Evolutionary conservation across 1,140 invertebrate species (phyloP), one percentile per base, ranked within the genome.

Genomic region (Sinonovacula constricta): DNA sequence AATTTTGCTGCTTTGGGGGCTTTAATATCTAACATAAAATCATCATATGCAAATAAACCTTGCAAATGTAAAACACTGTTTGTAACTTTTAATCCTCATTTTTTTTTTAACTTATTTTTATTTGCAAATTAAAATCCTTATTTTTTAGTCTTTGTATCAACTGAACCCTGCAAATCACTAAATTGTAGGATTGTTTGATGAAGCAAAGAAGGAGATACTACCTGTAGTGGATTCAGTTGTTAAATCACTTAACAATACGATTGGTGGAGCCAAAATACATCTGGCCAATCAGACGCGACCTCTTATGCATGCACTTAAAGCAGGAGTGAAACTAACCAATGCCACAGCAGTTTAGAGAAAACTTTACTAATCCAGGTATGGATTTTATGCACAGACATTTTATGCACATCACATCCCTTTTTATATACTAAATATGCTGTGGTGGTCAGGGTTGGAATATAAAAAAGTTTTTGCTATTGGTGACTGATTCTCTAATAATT

Each of bases 171-270:
- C 14, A 65, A 28, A 36, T n/a, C 57, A 36, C 59, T 31, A 45
- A 59, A 56, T 70, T 70, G 34, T 70, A 70, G 68, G 56, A 39
- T 4, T 70, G 68, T n/a, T 54, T 28, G 22, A 59, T 34, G 31
- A 70, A 36, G 53, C 34, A 26, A 70, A 70, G 59, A 7, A 57
- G n/a, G 56, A 59, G 2, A 45, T 70, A 30, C n/a, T 59, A 59
- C 53, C 68, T 34, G 31, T 70, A n/a, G 56, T 31, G 56, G 68
- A 70, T 31, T 28, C 56, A 36, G 68, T 70, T 59, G 68, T 70
- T 36, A 70, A 59, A 70, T 22, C 30, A 28, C 53, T 70, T 36
- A 59, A 57, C 34, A 59, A 70, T 45, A 70, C 68, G 28, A 14
- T 70, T 26, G 56, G 54, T n/a, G 68, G 39, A 18, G 39, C 39